These are phyloP conservation scores for Onychomys arenicola DNA, from an alignment of 2,797 vertebrate genomes.

Conservation along the genomic window DNA sequence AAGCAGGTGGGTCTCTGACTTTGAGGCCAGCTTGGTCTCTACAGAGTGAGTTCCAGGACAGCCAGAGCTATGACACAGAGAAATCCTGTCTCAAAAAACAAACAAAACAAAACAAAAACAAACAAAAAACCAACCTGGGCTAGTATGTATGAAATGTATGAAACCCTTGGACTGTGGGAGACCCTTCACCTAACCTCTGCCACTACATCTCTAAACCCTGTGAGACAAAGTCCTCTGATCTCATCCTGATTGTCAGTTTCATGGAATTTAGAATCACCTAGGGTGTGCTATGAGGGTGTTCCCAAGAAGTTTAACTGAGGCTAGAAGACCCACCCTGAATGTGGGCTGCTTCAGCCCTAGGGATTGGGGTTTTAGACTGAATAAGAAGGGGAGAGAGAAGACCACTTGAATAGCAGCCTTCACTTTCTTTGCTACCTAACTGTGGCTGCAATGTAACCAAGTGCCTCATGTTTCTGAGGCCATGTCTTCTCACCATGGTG, in stretches of 20 bases:
- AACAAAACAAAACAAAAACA: neutral
- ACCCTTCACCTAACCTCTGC: neutral
- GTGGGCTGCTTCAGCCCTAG: neutral
- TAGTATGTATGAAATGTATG: fast-evolving
- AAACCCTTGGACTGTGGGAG: neutral
- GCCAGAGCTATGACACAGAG: neutral
- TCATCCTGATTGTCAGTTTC: neutral
- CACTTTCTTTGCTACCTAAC: neutral
- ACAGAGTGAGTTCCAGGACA: neutral
- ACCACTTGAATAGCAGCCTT: neutral
- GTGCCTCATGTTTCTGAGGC: no score
- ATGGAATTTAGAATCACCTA: neutral
- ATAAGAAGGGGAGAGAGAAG: neutral
- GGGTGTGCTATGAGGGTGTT: neutral
- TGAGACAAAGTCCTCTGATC: neutral
- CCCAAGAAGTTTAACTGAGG: neutral
- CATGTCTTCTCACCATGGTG: neutral
- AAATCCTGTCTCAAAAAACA: neutral
- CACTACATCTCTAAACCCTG: neutral
- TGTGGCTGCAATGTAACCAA: neutral
- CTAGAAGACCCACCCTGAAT: neutral
- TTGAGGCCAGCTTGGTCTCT: neutral
- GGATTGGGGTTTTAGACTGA: neutral
- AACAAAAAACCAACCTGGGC: neutral
- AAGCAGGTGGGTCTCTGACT: neutral